A percentile compares a stretch with the other conserved stretches of the same genome.
Evolutionary conservation across 2,113 vertebrate genomes (phyloP).

Genomic region (Salvelinus fontinalis): DNA sequence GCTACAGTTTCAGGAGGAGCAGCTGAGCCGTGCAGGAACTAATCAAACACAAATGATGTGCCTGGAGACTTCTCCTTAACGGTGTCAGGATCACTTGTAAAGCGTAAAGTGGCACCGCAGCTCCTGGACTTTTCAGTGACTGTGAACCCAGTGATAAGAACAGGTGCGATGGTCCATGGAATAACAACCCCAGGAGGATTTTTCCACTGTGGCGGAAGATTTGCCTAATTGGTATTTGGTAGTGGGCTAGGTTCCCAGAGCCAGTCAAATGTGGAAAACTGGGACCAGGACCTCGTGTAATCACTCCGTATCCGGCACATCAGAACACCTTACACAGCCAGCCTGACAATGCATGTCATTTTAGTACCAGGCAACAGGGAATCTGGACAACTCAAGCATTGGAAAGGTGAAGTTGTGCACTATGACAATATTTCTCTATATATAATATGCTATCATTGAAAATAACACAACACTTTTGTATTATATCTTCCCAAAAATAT

Average conservation of each 20-base stretch:
- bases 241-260: background rate
- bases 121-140: background rate
- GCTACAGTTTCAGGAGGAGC: background rate
- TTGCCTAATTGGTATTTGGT: conserved; percentile 12
- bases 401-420: too few relatives aligned
- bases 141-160: conserved; percentile 15
- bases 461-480: too few relatives aligned
- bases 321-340: background rate
- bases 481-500: too few relatives aligned
- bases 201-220: conserved; percentile 15
- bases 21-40: background rate
- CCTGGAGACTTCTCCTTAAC: background rate
- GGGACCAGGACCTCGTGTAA: background rate
- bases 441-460: too few relatives aligned
- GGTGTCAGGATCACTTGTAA: background rate
- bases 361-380: background rate
- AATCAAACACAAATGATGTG: background rate
- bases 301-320: background rate
- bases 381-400: too few relatives aligned
- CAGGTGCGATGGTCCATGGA: conserved; percentile 1
- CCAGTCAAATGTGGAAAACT: conserved; percentile 23
- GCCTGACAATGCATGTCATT: background rate
- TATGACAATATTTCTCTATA: too few relatives aligned
- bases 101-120: background rate
- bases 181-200: background rate